phyloP scores from a whole-genome alignment of 2,888 invertebrate species.

The Escarpia spicata region DNA sequence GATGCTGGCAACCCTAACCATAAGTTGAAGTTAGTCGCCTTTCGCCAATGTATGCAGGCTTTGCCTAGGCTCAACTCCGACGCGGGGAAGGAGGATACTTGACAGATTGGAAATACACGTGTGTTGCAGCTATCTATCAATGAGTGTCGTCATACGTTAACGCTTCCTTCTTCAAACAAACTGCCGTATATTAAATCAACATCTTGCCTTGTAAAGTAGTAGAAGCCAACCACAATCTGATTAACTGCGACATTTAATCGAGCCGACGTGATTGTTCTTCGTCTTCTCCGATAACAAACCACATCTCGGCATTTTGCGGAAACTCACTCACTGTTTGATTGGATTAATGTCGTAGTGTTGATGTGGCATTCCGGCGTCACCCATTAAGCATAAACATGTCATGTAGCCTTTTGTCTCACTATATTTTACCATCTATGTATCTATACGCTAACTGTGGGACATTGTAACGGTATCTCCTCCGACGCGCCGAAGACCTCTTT shows the following conservation, averaged over 20 bases:
- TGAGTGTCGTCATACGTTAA: not conserved
- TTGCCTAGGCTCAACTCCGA: not conserved
- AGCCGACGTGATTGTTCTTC: not conserved
- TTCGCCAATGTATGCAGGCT: not conserved
- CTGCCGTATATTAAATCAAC: constrained; percentile 3
- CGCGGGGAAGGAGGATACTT: not conserved
- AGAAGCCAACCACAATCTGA: not conserved
- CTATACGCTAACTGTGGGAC: too few relatives aligned
- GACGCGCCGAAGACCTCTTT: too few relatives aligned
- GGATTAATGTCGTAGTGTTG: not conserved
- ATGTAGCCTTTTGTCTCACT: too few relatives aligned
- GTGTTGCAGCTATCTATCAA: not conserved
- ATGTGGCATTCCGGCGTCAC: not conserved
- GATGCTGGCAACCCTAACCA: not conserved
- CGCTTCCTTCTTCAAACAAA: not conserved
- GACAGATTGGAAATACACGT: not conserved
- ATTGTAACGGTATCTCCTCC: too few relatives aligned
- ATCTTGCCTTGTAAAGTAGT: not conserved
- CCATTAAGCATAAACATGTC: too few relatives aligned
- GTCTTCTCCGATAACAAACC: not conserved
- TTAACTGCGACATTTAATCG: not conserved
- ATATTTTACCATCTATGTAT: too few relatives aligned
- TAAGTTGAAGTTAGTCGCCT: not conserved
- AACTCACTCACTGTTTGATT: not conserved
- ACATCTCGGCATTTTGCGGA: not conserved